These are phyloP conservation scores for Eupithecia subumbrata DNA, from an alignment of 2,888 invertebrate species.

Conservation along the genomic window DNA sequence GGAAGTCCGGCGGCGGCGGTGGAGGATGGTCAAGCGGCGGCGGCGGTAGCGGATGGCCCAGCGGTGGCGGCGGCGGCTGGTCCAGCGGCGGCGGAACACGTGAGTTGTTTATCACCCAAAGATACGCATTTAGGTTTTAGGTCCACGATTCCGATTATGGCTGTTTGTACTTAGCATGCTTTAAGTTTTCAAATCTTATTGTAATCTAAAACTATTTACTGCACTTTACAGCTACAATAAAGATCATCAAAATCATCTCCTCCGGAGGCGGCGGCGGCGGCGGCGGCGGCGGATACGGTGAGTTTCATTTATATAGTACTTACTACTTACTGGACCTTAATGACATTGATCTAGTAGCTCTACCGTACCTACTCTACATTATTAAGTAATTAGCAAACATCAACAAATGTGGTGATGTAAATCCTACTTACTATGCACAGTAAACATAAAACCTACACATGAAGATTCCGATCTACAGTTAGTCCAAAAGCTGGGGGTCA, in stretches of 20 bases:
- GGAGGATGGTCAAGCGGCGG: slow-evolving; percentile 48
- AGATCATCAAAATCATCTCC: slow-evolving; percentile 71
- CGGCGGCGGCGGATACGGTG: slow-evolving; percentile 60
- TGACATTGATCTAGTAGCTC: not conserved
- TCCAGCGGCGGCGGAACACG: slow-evolving; percentile 52
- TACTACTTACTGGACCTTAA: slow-evolving; percentile 1
- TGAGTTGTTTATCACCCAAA: slow-evolving; percentile 39
- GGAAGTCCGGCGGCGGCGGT: slow-evolving; percentile 51
- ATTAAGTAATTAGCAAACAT: slow-evolving; percentile 4
- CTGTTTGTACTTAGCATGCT: not conserved
- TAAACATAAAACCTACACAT: slow-evolving; percentile 13
- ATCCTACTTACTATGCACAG: slow-evolving; percentile 13
- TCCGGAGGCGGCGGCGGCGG: slow-evolving; percentile 67
- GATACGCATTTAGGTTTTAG: not conserved
- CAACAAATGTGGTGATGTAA: slow-evolving; percentile 13
- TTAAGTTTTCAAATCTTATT: not conserved
- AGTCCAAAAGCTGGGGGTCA: slow-evolving; percentile 49
- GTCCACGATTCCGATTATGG: not conserved
- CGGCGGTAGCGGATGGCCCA: slow-evolving; percentile 42
- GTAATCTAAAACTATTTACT: not conserved
- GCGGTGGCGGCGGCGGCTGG: slow-evolving; percentile 50
- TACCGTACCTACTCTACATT: not conserved
- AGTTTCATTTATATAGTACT: slow-evolving; percentile 40
- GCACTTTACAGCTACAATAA: slow-evolving; percentile 59
- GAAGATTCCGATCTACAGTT: slow-evolving; percentile 31